These are phyloP conservation scores for Liasis olivaceus DNA, from an alignment of 2,797 vertebrate genomes.

Conservation along the genomic window DNA sequence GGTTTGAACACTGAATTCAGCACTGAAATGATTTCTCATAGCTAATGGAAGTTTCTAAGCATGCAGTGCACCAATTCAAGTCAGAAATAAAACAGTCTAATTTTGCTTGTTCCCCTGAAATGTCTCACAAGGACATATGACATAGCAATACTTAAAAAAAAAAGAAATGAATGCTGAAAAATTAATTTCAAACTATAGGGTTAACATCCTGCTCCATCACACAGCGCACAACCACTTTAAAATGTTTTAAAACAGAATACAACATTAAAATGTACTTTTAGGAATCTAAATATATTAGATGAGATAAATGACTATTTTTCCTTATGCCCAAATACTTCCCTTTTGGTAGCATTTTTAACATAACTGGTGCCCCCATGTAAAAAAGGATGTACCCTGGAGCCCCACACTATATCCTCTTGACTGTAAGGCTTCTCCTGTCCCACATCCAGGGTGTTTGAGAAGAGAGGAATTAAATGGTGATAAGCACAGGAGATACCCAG, in stretches of 20 bases:
- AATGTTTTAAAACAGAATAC: constrained; percentile 6
- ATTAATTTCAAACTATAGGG: constrained; percentile 18
- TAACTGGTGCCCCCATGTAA: background rate
- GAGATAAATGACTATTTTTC: background rate
- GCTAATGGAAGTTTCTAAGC: constrained; percentile 20
- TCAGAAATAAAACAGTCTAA: constrained; percentile 43
- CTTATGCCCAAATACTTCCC: too few relatives aligned
- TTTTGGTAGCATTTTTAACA: background rate
- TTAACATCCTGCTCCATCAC: constrained; percentile 73
- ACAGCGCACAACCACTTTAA: constrained; percentile 69
- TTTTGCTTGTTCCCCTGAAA: constrained; percentile 24
- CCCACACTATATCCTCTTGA: background rate
- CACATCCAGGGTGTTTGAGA: background rate
- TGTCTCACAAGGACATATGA: constrained; percentile 49
- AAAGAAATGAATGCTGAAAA: constrained; percentile 28
- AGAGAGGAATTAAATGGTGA: background rate
- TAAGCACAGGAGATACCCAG: background rate
- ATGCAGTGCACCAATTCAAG: constrained; percentile 38
- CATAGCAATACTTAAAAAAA: constrained; percentile 29
- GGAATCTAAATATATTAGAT: background rate
- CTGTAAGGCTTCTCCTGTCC: background rate
- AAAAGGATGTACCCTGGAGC: background rate
- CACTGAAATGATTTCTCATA: constrained; percentile 13
- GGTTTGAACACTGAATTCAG: constrained; percentile 33
- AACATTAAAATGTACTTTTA: background rate